Evolutionary conservation across 1,140 invertebrate genomes (phyloP), one percentile per base, ranked within the genome.

Genomic region (Diplogasteroides magnus): DNA sequence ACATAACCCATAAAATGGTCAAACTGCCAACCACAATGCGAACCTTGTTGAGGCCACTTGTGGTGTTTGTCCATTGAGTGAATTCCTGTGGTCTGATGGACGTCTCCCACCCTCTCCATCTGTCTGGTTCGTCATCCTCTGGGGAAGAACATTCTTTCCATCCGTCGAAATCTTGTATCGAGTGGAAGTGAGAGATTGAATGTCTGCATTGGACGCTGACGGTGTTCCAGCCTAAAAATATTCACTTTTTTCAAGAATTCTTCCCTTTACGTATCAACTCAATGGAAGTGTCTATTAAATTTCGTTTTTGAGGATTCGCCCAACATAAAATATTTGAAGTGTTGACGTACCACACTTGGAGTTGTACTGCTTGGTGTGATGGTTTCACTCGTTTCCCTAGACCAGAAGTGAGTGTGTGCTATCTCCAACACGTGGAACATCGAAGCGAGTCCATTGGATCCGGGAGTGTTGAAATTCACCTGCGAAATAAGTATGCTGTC

Each of bases 381-480:
- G 14, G 76, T 76, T 26, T 71, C 74, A 13, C 77, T 73, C 31
- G 77, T 81, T 80, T 96, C 93, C 82, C 92, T 91, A 62, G 90
- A 90, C 93, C 94, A 98, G 83, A 92, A 98, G 84, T 98, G 95
- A 0, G 95, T 98, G 84, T 98, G 94, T 1, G 94, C 92, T 81
- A 98, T 94, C 87, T 98, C 95, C 73, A 97, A 89, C 60, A 98
- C 86, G 56, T 82, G 80, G 26, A 83, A 83, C 28, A 80, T 68
- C 1, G 93, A 96, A 0, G 95, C 95, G 90, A 97, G 94, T 27
- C 97, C 97, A 64, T 94, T 94, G 0, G 94, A 86, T 0, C 94
- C 93, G 78, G 93, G 93, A 86, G 95, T 97, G 25, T 89, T 87
- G 82, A 91, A 98, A 1, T 93, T 95, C 69, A 90, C 88, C 82